These are phyloP conservation scores for Microtus richardsoni DNA, from an alignment of 2,113 vertebrate genomes.

Conservation along the genomic window DNA sequence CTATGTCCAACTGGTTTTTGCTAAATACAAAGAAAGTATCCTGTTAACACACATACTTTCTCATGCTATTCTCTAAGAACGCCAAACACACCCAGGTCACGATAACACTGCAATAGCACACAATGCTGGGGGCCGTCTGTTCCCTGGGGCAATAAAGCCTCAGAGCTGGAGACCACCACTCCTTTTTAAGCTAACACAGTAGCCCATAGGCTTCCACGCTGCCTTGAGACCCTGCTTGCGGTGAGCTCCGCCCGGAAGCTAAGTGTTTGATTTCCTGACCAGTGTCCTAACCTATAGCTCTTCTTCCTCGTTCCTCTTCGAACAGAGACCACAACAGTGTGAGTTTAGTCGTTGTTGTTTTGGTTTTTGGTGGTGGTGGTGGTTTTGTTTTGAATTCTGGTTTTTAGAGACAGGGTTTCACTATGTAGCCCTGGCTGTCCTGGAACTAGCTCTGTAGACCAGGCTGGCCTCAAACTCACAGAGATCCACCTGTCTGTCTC, in stretches of 20 bases:
- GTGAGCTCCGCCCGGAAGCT: not conserved
- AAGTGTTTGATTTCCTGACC: not conserved
- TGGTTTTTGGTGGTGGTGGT: not conserved
- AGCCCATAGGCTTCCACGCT: not conserved
- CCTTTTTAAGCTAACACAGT: not conserved
- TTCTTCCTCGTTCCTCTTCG: not conserved
- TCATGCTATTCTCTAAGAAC: conserved; percentile 7
- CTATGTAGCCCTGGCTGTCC: not conserved
- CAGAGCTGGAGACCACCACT: not conserved
- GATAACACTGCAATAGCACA: not conserved
- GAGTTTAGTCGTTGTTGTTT: not conserved
- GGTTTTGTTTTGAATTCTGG: not conserved
- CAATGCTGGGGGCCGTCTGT: not conserved
- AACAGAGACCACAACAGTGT: not conserved
- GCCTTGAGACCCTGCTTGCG: not conserved
- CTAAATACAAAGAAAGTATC: not conserved
- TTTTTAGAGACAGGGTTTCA: not conserved
- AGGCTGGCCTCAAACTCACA: not conserved
- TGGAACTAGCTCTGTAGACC: not conserved
- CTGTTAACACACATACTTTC: not conserved
- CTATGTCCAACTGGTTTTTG: not conserved
- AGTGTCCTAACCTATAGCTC: not conserved
- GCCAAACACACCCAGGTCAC: too few relatives aligned
- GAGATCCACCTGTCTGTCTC: not conserved
- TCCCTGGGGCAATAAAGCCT: not conserved